Percentiles rank a stretch among this genome's conserved stretches.
phyloP scores from a whole-genome alignment of 2,888 invertebrate species.

The Tetragonisca angustula region DNA sequence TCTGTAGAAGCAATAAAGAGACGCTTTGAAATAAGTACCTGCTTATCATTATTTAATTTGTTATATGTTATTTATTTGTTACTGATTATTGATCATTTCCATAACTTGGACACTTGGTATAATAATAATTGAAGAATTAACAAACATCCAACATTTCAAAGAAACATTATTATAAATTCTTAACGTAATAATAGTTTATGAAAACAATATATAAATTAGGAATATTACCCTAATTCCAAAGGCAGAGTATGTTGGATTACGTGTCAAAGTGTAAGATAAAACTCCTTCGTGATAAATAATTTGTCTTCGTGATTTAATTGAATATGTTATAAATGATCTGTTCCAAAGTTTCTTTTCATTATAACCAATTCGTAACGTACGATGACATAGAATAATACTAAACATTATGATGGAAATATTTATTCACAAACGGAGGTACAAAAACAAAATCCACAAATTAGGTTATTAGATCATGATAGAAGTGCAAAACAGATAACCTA shows the following conservation, averaged over 20 bases:
- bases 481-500: background rate
- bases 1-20: conserved; percentile 64
- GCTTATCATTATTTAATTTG: background rate
- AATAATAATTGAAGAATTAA: background rate
- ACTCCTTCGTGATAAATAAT: conserved; percentile 60
- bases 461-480: conserved; percentile 41
- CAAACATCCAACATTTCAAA: conserved; percentile 1
- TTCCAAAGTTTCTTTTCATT: conserved; percentile 60
- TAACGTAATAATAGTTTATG: background rate
- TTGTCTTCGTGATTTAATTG: conserved; percentile 47
- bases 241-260: conserved; percentile 39
- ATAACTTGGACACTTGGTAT: background rate
- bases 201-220: conserved; percentile 29
- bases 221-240: conserved; percentile 69
- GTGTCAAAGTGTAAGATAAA: conserved; percentile 51
- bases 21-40: conserved; percentile 24
- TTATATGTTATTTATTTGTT: background rate
- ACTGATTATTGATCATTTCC: conserved; percentile 6
- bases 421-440: conserved; percentile 34
- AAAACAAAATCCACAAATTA: conserved; percentile 47
- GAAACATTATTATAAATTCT: background rate
- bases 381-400: conserved; percentile 64
- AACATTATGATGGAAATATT: conserved; percentile 64
- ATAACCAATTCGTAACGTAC: conserved; percentile 53
- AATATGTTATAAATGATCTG: conserved; percentile 47